phyloP scores from a whole-genome alignment of 2,113 vertebrate genomes.

The Bubalus kerabau region DNA sequence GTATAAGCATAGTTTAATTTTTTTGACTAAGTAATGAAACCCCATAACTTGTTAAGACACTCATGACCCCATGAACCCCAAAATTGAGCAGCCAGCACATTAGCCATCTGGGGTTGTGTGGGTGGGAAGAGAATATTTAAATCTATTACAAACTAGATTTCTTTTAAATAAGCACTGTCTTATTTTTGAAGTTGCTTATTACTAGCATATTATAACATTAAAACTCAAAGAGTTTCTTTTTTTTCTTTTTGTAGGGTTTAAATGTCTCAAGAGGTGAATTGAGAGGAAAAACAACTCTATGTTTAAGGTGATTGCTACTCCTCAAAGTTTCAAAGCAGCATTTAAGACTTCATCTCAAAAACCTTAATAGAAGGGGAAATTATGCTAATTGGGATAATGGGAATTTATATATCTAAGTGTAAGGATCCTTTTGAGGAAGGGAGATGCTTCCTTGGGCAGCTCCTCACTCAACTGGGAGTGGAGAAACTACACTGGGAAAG shows the following conservation, averaged over 20 bases:
- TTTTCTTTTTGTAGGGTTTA: neutral
- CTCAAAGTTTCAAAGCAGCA: neutral
- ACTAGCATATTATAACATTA: neutral
- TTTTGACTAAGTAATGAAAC: neutral
- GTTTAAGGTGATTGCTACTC: neutral
- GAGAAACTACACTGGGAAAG: neutral
- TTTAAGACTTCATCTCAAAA: neutral
- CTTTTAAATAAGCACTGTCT: neutral
- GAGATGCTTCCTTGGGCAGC: neutral
- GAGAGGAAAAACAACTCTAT: neutral
- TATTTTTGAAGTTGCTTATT: neutral
- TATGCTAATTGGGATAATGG: neutral
- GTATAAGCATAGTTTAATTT: neutral
- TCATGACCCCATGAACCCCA: neutral
- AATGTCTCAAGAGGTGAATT: neutral
- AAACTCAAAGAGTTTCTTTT: neutral
- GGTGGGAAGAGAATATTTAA: neutral
- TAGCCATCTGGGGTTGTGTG: neutral
- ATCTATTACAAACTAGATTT: neutral
- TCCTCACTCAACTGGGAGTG: neutral
- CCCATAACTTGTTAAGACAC: neutral
- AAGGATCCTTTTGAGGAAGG: neutral
- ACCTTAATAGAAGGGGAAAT: neutral
- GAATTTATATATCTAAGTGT: neutral
- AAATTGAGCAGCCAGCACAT: neutral